Conservation (phyloP, 53 echinoderm and acorn worm species). For the Apostichopus leukothele region DNA sequence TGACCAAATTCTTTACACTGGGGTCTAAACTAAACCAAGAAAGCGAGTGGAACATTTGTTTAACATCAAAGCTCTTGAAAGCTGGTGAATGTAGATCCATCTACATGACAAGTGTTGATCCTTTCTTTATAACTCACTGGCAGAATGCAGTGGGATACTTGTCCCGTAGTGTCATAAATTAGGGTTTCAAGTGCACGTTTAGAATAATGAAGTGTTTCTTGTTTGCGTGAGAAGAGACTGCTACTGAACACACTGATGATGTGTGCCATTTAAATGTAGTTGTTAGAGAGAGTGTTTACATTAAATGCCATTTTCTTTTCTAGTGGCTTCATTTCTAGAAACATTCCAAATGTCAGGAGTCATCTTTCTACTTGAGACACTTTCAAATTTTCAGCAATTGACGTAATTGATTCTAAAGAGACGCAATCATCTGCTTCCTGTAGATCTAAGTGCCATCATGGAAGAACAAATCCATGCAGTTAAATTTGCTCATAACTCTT, state of each 20-base stretch:
- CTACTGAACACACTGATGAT: background rate
- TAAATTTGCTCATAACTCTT: no score
- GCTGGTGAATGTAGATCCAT: no score
- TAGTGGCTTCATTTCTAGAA: background rate
- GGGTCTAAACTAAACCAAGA: no score
- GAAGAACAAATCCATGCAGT: no score
- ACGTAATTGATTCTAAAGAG: background rate
- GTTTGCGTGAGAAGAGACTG: background rate
- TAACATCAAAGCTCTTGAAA: no score
- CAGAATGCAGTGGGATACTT: background rate
- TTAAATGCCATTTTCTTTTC: background rate
- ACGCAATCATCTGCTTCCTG: no score
- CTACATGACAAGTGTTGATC: background rate
- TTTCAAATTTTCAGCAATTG: background rate
- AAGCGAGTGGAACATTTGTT: no score
- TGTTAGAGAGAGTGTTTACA: background rate
- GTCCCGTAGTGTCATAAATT: background rate
- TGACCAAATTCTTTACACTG: no score
- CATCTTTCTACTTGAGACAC: background rate
- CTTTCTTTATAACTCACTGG: background rate
- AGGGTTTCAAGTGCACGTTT: background rate
- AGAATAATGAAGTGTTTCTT: background rate
- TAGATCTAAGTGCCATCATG: no score
- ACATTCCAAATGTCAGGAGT: background rate
- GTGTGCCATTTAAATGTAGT: background rate